These are phyloP conservation scores for Tychaedon coryphoeus DNA, from an alignment of 2,113 vertebrate species.

Conservation along the genomic window DNA sequence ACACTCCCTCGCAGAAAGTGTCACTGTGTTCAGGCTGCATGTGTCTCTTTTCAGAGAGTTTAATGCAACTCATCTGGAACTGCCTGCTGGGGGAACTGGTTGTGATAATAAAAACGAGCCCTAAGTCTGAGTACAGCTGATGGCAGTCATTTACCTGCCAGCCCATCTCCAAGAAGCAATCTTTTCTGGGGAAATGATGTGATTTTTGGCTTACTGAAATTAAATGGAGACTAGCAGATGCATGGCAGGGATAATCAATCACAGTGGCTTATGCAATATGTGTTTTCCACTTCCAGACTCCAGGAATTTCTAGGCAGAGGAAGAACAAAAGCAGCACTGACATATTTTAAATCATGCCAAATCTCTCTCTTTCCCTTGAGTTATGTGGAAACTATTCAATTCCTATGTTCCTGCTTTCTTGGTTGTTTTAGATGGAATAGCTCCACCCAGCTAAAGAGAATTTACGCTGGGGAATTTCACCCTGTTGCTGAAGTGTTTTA, in stretches of 20 bases:
- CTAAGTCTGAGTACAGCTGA: not conserved
- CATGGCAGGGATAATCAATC: not conserved
- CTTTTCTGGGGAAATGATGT: slow-evolving; percentile 5
- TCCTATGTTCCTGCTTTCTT: not conserved
- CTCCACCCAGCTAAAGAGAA: not conserved
- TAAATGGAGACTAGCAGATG: slow-evolving; percentile 15
- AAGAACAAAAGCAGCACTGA: not conserved
- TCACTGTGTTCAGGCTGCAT: not conserved
- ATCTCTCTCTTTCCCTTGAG: not conserved
- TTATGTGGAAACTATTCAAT: not conserved
- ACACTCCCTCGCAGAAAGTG: not conserved
- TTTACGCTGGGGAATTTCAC: not conserved
- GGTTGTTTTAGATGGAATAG: not conserved
- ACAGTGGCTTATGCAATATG: not conserved
- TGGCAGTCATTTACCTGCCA: not conserved
- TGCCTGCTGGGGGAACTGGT: not conserved
- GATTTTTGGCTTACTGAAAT: slow-evolving; percentile 13
- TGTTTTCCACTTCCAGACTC: slow-evolving; percentile 16
- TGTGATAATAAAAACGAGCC: not conserved
- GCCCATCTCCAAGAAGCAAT: not conserved
- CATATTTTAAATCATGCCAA: not conserved
- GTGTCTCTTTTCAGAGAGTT: not conserved
- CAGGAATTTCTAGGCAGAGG: not conserved
- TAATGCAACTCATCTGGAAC: not conserved
- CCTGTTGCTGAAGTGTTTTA: not conserved